Conservation (phyloP, 2,113 vertebrate species). For the Heptranchias perlo region DNA sequence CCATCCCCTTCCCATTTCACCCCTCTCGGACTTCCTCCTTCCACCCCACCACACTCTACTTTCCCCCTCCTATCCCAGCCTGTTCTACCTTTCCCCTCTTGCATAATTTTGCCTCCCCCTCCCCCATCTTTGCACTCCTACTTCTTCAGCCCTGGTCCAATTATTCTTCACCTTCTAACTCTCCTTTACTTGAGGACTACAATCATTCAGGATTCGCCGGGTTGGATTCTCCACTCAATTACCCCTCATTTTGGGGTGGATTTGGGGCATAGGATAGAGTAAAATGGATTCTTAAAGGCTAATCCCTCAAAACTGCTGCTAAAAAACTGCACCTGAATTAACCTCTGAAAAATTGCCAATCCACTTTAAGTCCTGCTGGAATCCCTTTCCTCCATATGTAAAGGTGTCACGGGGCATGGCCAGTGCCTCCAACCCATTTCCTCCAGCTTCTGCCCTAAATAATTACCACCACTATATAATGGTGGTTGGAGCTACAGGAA, state of each 20-base stretch:
- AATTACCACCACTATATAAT: not conserved
- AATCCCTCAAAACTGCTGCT: not conserved
- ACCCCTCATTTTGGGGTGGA: not conserved
- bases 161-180: not conserved
- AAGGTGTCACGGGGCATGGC: not conserved
- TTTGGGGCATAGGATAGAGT: not conserved
- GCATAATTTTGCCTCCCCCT: not conserved
- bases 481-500: not conserved
- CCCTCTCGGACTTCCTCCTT: not conserved
- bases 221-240: not conserved
- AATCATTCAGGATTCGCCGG: not conserved
- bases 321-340: not conserved
- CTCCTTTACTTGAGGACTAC: not conserved
- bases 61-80: not conserved
- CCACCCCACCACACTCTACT: not conserved
- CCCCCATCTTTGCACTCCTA: not conserved
- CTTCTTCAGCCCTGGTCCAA: not conserved
- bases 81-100: not conserved
- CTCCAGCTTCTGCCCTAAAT: not conserved
- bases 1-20: not conserved
- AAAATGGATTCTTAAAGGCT: not conserved
- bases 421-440: not conserved
- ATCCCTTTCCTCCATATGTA: not conserved
- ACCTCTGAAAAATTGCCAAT: not conserved
- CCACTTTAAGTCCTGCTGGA: not conserved